Percentiles rank a stretch among this genome's conserved stretches.
These are phyloP conservation scores for Argopecten irradians DNA, from an alignment of 1,140 invertebrate species.

Conservation along the genomic window DNA sequence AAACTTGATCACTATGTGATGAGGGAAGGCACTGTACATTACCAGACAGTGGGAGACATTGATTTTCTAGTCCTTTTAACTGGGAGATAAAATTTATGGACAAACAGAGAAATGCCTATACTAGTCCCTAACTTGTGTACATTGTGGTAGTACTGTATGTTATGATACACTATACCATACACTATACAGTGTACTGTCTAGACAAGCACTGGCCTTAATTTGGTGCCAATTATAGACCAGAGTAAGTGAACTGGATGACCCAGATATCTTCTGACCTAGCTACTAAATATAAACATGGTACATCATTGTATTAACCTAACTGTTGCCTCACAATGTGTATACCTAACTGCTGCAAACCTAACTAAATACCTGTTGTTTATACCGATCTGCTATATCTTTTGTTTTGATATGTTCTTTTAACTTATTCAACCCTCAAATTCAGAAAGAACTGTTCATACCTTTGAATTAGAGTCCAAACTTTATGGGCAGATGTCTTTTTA, in stretches of 20 bases:
- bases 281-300: not conserved
- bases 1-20: too few species aligned
- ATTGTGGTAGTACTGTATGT: not conserved
- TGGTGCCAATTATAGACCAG: not conserved
- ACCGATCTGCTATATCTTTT: too few species aligned
- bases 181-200: slow-evolving; percentile 9
- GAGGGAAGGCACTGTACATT: too few species aligned
- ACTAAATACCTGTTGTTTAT: too few species aligned
- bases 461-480: too few species aligned
- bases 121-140: not conserved
- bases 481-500: too few species aligned
- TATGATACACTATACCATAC: not conserved
- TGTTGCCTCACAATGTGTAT: too few species aligned
- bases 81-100: not conserved
- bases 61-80: not conserved
- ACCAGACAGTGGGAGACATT: too few species aligned
- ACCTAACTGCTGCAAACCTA: too few species aligned
- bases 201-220: slow-evolving; percentile 2
- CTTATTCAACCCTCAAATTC: too few species aligned
- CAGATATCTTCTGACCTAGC: not conserved
- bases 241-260: not conserved
- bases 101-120: not conserved
- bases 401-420: too few species aligned
- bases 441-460: too few species aligned
- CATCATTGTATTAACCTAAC: not conserved